phyloP scores from a whole-genome alignment of 1,140 invertebrate genomes.

The Odontomachus brunneus region DNA sequence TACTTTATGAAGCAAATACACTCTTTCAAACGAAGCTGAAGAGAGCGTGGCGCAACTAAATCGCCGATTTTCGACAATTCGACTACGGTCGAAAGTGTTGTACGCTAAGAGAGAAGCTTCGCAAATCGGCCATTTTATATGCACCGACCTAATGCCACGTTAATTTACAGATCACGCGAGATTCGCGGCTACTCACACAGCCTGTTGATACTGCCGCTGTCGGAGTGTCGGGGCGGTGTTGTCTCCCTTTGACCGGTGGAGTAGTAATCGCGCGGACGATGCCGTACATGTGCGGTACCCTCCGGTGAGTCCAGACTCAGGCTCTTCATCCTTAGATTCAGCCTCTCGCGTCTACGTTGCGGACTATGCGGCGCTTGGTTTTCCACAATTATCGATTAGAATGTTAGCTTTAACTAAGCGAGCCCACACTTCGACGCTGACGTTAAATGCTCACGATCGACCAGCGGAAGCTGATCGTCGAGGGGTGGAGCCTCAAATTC shows the following conservation, averaged over 20 bases:
- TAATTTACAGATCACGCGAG: not conserved
- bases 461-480: not conserved
- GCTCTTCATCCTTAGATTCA: constrained; percentile 99
- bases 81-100: not conserved
- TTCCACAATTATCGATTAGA: constrained; percentile 72
- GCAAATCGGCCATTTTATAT: constrained; percentile 14
- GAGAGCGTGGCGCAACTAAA: not conserved
- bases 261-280: constrained; percentile 87
- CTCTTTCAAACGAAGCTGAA: not conserved
- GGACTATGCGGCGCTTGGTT: constrained; percentile 96
- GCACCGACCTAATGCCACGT: not conserved
- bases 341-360: constrained; percentile 92
- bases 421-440: constrained; percentile 75
- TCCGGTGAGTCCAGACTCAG: constrained; percentile 98
- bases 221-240: constrained; percentile 85
- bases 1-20: too few relatives aligned
- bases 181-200: constrained; percentile 80
- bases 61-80: not conserved
- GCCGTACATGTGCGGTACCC: constrained; percentile 94
- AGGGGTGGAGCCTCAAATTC: too few relatives aligned
- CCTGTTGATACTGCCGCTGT: constrained; percentile 87
- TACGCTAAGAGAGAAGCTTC: too few relatives aligned
- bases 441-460: constrained; percentile 41
- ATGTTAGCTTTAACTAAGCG: constrained; percentile 55
- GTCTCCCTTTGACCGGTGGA: constrained; percentile 84